Evolutionary conservation across 2,797 vertebrate genomes (phyloP).

Genomic region (Erpetoichthys calabaricus): DNA sequence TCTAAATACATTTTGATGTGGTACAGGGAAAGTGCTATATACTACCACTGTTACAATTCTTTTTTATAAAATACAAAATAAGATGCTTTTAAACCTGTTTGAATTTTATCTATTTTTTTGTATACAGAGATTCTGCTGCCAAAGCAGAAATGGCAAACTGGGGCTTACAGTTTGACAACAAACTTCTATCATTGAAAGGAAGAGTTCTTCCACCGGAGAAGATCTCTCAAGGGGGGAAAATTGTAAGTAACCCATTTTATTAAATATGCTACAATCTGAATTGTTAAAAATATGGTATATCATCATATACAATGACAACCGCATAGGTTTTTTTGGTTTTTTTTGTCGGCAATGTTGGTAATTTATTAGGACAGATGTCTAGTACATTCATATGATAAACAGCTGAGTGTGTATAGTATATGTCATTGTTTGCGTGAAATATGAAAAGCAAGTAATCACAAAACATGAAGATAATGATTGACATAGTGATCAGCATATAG

Average conservation of each 20-base stretch:
- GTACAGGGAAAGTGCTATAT: neutral
- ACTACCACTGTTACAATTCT: neutral
- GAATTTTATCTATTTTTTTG: neutral
- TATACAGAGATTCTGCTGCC: slow-evolving; percentile 55
- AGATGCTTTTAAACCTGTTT: too few species aligned
- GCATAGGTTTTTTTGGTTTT: neutral
- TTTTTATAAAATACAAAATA: neutral
- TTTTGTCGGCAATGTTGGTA: too few species aligned
- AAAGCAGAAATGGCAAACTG: slow-evolving; percentile 70
- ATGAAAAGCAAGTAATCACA: too few species aligned
- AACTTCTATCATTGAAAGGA: slow-evolving; percentile 56
- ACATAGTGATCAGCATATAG: too few species aligned
- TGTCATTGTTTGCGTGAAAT: too few species aligned
- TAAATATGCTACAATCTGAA: neutral
- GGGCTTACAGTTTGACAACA: slow-evolving; percentile 76
- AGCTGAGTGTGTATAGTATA: too few species aligned
- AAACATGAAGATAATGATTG: too few species aligned
- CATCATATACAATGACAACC: too few species aligned
- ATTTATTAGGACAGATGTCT: too few species aligned
- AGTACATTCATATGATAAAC: too few species aligned
- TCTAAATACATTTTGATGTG: neutral
- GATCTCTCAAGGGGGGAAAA: slow-evolving; percentile 60
- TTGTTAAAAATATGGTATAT: neutral
- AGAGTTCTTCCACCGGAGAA: slow-evolving; percentile 72
- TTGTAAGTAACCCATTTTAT: slow-evolving; percentile 36